Conservation (phyloP, 2,797 vertebrate genomes). For the Falco biarmicus region DNA sequence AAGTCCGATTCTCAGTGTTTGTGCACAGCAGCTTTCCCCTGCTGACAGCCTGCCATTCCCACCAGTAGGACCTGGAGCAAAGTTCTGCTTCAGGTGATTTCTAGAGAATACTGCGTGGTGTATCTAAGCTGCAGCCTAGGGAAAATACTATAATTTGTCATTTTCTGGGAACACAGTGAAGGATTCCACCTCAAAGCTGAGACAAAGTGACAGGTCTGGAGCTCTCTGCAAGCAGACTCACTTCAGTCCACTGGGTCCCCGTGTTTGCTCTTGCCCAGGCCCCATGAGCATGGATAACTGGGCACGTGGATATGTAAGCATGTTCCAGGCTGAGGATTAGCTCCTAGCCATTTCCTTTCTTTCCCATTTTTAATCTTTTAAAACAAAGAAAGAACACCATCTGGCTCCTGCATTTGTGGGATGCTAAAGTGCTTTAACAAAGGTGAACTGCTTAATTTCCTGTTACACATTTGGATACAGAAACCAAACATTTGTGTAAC, state of each 20-base stretch:
- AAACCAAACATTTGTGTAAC: conserved; percentile 43
- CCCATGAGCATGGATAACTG: background rate
- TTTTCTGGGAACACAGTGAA: background rate
- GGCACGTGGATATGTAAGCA: background rate
- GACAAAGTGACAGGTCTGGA: background rate
- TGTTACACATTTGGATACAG: conserved; percentile 33
- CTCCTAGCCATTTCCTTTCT: conserved; percentile 9
- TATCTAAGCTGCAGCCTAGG: background rate
- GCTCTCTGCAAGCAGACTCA: background rate
- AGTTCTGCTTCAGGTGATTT: background rate
- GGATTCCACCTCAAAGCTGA: background rate
- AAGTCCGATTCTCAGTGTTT: background rate
- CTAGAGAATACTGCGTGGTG: background rate
- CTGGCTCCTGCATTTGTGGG: conserved; percentile 61
- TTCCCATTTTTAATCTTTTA: conserved; percentile 66
- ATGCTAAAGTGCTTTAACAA: conserved; percentile 49
- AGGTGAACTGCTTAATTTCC: conserved; percentile 74
- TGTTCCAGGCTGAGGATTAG: conserved; percentile 31
- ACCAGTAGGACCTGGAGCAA: background rate
- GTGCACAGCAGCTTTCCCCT: background rate
- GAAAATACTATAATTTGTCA: background rate
- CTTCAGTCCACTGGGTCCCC: background rate
- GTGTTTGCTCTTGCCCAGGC: background rate
- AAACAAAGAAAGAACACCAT: conserved; percentile 69
- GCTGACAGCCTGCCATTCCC: background rate